Evolutionary conservation across 2,797 vertebrate genomes (phyloP).

Genomic region (Micromesistius poutassou): DNA sequence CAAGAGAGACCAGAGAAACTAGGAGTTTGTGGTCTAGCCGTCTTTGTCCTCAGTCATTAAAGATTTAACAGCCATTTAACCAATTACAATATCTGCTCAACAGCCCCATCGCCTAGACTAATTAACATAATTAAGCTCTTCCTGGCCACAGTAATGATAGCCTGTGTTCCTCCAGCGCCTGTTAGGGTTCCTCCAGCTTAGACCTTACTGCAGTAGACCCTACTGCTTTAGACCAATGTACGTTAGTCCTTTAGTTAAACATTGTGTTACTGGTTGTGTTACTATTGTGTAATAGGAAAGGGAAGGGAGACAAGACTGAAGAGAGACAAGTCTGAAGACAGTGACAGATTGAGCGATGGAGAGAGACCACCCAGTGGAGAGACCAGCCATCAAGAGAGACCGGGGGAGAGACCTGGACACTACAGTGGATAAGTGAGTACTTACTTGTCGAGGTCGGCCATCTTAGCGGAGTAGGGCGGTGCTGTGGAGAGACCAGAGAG

Average conservation of each 20-base stretch:
- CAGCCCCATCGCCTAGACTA: neutral
- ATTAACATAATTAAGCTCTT: neutral
- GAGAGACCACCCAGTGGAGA: too few species aligned
- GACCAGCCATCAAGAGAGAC: too few species aligned
- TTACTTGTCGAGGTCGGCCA: constrained; percentile 99
- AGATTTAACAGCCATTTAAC: neutral
- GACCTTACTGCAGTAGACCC: too few species aligned
- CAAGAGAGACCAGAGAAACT: neutral
- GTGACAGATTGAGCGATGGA: too few species aligned
- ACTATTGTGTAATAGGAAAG: too few species aligned
- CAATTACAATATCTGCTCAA: neutral
- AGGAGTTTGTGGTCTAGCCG: neutral
- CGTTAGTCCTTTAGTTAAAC: too few species aligned
- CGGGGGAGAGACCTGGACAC: too few species aligned
- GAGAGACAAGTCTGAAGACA: too few species aligned
- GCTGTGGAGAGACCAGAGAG: constrained; percentile 52
- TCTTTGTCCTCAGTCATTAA: neutral
- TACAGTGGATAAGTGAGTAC: constrained; percentile 49
- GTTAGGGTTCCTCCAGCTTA: too few species aligned
- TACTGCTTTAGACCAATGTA: too few species aligned
- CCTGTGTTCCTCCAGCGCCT: neutral
- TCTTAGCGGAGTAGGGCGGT: constrained; percentile 74
- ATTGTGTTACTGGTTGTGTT: too few species aligned
- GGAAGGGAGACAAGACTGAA: too few species aligned
- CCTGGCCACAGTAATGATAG: neutral